phyloP scores from a whole-genome alignment of 2,797 vertebrate genomes.

The Cryptoblepharus egeriae region DNA sequence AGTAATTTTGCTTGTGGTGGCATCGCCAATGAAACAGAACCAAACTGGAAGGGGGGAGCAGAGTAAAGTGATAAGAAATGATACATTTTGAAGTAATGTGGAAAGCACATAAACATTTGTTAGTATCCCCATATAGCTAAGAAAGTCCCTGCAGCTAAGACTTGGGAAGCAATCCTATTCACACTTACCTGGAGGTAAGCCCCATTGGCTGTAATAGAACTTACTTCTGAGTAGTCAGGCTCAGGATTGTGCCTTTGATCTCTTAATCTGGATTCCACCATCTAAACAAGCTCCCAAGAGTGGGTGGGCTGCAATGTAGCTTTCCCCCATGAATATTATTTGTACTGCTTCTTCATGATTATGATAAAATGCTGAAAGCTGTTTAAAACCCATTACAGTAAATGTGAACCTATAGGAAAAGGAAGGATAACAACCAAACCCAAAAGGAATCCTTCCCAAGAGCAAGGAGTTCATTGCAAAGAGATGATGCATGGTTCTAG shows the following conservation, averaged over 20 bases:
- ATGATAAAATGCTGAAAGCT: neutral
- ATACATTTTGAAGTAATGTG: constrained; percentile 36
- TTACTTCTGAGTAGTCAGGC: too few relatives aligned
- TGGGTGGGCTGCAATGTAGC: too few relatives aligned
- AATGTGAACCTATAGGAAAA: neutral
- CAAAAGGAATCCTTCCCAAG: too few relatives aligned
- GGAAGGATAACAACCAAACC: neutral
- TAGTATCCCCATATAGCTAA: constrained; percentile 15
- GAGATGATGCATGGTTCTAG: neutral
- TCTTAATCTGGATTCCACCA: neutral
- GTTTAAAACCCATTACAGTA: neutral
- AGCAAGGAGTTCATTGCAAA: neutral
- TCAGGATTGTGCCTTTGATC: too few relatives aligned
- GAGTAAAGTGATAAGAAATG: constrained; percentile 2
- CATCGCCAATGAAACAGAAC: constrained; percentile 48
- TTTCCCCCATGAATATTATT: neutral
- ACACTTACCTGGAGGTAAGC: too few relatives aligned
- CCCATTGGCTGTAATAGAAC: too few relatives aligned
- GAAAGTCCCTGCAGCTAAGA: neutral
- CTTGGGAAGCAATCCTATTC: too few relatives aligned
- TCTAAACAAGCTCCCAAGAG: neutral
- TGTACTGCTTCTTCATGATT: neutral
- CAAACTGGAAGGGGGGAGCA: constrained; percentile 34
- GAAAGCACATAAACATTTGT: constrained; percentile 19
- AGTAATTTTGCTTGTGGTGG: constrained; percentile 42